Evolutionary conservation across 2,888 invertebrate species (phyloP).

Genomic region (Eledona agricola): DNA sequence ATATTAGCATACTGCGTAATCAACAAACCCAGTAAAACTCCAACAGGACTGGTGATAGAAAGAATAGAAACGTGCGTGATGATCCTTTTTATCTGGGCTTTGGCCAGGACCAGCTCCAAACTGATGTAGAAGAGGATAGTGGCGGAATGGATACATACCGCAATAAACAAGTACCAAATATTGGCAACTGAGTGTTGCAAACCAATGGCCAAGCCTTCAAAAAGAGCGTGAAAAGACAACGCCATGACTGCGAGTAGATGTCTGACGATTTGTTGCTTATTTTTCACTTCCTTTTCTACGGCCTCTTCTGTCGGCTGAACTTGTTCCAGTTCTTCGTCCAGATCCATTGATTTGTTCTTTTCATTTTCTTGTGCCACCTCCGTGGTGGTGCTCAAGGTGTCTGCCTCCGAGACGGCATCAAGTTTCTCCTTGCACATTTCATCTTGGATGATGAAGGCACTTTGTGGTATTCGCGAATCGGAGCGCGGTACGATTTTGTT

Average conservation of each 20-base stretch:
- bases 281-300: conserved; percentile 48
- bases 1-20: conserved; percentile 59
- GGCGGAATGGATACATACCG: conserved; percentile 65
- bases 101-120: conserved; percentile 64
- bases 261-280: conserved; percentile 58
- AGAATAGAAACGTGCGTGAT: conserved; percentile 62
- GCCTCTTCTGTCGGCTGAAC: conserved; percentile 48
- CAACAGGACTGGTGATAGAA: conserved; percentile 64
- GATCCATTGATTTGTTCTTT: conserved; percentile 40
- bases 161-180: conserved; percentile 66
- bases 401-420: conserved; percentile 8
- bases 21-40: conserved; percentile 62
- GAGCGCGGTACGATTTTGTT: conserved; percentile 46
- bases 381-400: conserved; percentile 41
- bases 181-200: conserved; percentile 61
- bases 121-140: conserved; percentile 66
- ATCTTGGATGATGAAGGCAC: conserved; percentile 31
- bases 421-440: conserved; percentile 20
- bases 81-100: conserved; percentile 58
- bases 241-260: conserved; percentile 63
- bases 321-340: conserved; percentile 37
- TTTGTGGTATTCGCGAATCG: no score
- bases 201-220: conserved; percentile 67
- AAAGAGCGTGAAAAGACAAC: conserved; percentile 65
- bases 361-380: conserved; percentile 45